phyloP scores from a whole-genome alignment of 2,888 invertebrate species.

The Meta bourneti region DNA sequence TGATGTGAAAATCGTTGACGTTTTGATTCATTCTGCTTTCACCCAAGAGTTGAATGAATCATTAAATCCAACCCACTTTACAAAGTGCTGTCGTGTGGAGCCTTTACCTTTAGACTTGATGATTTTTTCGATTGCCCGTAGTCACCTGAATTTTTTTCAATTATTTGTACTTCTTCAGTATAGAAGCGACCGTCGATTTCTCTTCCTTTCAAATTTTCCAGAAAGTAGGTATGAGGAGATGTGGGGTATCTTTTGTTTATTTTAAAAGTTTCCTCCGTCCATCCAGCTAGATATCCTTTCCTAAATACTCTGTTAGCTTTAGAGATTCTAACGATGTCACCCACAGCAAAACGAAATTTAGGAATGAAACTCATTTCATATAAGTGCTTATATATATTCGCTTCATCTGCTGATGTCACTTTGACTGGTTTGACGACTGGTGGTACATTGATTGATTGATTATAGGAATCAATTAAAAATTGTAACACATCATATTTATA shows the following conservation, averaged over 20 bases:
- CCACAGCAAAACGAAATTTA: constrained; percentile 6
- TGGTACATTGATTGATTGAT: too few species aligned
- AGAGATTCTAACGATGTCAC: constrained; percentile 29
- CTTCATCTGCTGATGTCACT: constrained; percentile 16
- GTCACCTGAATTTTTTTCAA: too few species aligned
- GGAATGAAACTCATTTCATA: not conserved
- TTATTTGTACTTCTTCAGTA: too few species aligned
- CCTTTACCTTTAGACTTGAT: too few species aligned
- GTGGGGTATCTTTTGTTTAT: constrained; percentile 16
- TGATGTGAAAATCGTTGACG: not conserved
- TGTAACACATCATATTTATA: not conserved
- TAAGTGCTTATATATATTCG: constrained; percentile 16
- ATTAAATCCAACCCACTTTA: constrained; percentile 12
- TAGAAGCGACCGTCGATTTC: too few species aligned
- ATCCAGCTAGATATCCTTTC: constrained; percentile 24
- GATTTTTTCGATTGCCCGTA: too few species aligned
- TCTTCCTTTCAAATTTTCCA: too few species aligned
- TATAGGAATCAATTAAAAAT: too few species aligned
- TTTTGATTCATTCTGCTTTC: not conserved
- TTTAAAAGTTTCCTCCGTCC: constrained; percentile 22
- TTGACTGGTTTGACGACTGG: not conserved
- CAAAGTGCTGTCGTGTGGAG: not conserved
- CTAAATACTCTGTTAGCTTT: constrained; percentile 20
- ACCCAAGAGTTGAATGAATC: constrained; percentile 4
- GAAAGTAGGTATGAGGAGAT: too few species aligned